phyloP scores from a whole-genome alignment of 1,140 invertebrate species.

The Thaumatotibia leucotreta region DNA sequence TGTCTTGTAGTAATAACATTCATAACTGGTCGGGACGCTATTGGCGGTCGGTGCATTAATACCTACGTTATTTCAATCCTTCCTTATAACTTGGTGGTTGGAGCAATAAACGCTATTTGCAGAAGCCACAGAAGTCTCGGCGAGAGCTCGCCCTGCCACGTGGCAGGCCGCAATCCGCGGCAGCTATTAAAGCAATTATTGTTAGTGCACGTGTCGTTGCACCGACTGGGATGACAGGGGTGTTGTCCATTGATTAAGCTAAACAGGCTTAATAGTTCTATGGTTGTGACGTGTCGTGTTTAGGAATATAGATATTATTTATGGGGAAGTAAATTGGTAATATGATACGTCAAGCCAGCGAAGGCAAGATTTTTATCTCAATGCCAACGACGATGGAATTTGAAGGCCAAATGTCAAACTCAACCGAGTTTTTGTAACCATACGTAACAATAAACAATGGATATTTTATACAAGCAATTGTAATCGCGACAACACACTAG shows the following conservation, averaged over 20 bases:
- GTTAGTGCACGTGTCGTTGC: conserved; percentile 7
- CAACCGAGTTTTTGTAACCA: background rate
- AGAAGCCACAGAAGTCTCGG: conserved; percentile 45
- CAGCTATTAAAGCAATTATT: conserved; percentile 11
- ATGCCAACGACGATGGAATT: background rate
- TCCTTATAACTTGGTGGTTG: conserved; percentile 31
- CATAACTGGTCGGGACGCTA: background rate
- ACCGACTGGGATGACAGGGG: background rate
- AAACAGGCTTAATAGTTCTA: background rate
- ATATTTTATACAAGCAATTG: background rate
- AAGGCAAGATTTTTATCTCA: background rate
- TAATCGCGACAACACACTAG: too few species aligned
- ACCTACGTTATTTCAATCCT: conserved; percentile 19
- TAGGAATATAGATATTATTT: background rate
- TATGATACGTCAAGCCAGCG: background rate
- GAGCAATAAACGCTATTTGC: conserved; percentile 47
- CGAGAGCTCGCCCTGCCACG: conserved; percentile 20
- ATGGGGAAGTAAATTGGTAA: background rate
- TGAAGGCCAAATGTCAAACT: background rate
- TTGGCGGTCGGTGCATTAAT: conserved; percentile 1
- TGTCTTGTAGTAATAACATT: background rate
- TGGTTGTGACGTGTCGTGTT: background rate
- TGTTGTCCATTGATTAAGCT: conserved; percentile 6
- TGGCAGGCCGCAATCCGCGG: background rate
- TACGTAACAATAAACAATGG: background rate